These are phyloP conservation scores for Drosophila asahinai DNA, from an alignment of 1,140 invertebrate genomes.

Conservation along the genomic window DNA sequence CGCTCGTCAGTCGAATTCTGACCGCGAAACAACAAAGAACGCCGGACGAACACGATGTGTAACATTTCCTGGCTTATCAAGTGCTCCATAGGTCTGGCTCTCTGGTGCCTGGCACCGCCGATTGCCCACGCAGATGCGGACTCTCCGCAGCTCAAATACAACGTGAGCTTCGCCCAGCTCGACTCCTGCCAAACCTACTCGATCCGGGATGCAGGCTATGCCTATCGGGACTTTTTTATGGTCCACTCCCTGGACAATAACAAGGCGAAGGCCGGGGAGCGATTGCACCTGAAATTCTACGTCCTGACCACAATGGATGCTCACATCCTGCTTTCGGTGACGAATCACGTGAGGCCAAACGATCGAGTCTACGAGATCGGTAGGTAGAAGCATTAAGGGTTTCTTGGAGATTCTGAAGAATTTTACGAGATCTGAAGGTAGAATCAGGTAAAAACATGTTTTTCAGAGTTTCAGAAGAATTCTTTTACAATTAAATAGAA, in stretches of 20 bases:
- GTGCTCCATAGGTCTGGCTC: conserved; percentile 4
- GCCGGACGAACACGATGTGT: conserved; percentile 10
- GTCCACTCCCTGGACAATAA: conserved; percentile 69
- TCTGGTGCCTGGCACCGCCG: conserved; percentile 29
- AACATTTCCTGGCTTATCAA: conserved; percentile 35
- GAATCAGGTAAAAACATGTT: background rate
- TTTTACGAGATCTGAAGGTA: background rate
- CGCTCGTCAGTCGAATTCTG: background rate
- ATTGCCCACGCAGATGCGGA: conserved; percentile 18
- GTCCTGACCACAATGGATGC: conserved; percentile 79
- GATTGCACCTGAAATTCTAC: conserved; percentile 80
- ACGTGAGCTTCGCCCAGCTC: conserved; percentile 70
- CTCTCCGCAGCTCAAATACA: conserved; percentile 50
- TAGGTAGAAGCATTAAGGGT: conserved; percentile 19
- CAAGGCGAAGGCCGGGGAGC: conserved; percentile 50
- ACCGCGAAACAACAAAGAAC: background rate
- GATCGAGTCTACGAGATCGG: conserved; percentile 81
- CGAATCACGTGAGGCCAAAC: conserved; percentile 35
- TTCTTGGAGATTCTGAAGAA: background rate
- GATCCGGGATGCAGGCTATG: conserved; percentile 57
- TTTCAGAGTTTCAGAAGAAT: background rate
- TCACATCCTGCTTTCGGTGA: conserved; percentile 76
- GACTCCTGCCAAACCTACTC: conserved; percentile 63
- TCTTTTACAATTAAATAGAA: too few relatives aligned
- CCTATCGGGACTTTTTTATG: conserved; percentile 68